These are phyloP conservation scores for Plectrocnemia conspersa DNA, from an alignment of 1,140 invertebrate genomes.

Conservation along the genomic window DNA sequence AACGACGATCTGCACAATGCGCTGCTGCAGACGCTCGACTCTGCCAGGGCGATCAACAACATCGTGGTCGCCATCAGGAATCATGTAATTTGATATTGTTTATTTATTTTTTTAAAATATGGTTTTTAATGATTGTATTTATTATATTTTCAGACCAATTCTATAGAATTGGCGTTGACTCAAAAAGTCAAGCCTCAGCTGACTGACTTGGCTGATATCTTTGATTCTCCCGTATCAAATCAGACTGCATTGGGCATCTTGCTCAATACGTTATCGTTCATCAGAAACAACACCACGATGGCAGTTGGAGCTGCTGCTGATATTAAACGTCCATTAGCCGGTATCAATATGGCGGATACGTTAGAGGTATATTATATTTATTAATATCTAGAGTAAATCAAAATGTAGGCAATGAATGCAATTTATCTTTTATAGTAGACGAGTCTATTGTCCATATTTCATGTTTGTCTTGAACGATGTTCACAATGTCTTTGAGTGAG, in stretches of 20 bases:
- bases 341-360: slow-evolving; percentile 61
- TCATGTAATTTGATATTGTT: slow-evolving; percentile 53
- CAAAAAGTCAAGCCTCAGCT: slow-evolving; percentile 63
- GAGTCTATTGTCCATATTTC: too few species aligned
- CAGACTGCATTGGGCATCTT: slow-evolving; percentile 64
- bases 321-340: slow-evolving; percentile 64
- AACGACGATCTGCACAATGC: slow-evolving; percentile 92
- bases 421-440: too few species aligned
- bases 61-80: slow-evolving; percentile 70
- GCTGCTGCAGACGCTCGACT: slow-evolving; percentile 70
- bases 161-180: slow-evolving; percentile 59
- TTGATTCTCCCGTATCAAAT: slow-evolving; percentile 70
- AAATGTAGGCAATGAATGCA: too few species aligned
- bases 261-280: slow-evolving; percentile 59
- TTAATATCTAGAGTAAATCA: neutral
- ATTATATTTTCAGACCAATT: slow-evolving; percentile 46
- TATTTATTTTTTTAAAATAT: neutral
- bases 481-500: too few species aligned
- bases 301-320: slow-evolving; percentile 68
- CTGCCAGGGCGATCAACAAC: slow-evolving; percentile 71
- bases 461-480: too few species aligned
- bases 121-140: slow-evolving; percentile 14
- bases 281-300: slow-evolving; percentile 64
- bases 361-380: slow-evolving; percentile 49
- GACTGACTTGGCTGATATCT: slow-evolving; percentile 63